Conservation (phyloP, 2,797 vertebrate genomes). For the Ambastaia sidthimunki region DNA sequence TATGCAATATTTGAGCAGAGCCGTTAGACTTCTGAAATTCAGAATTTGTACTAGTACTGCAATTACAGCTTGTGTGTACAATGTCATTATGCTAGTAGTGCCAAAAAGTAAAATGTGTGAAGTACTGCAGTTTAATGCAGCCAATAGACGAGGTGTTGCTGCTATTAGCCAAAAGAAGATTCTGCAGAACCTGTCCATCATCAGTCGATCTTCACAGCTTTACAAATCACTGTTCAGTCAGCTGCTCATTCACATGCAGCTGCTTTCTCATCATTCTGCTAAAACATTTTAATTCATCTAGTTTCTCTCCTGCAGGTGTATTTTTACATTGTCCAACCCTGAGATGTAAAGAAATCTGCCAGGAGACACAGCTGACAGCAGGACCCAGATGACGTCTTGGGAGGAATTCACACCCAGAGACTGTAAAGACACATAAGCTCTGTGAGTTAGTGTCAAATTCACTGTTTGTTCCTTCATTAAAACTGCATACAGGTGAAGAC, state of each 20-base stretch:
- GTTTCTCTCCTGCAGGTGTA: not conserved
- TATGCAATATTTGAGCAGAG: not conserved
- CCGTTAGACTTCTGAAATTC: not conserved
- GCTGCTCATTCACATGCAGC: not conserved
- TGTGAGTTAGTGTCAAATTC: not conserved
- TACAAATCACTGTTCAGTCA: not conserved
- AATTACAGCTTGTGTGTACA: too few relatives aligned
- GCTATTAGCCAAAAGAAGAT: slow-evolving; percentile 17
- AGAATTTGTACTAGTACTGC: not conserved
- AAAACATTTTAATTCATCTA: not conserved
- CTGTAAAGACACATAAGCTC: not conserved
- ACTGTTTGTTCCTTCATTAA: not conserved
- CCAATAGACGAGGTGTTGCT: too few relatives aligned
- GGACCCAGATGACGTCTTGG: not conserved
- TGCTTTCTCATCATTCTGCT: not conserved
- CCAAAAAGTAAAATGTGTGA: too few relatives aligned
- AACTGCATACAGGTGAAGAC: not conserved
- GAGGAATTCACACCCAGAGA: slow-evolving; percentile 5
- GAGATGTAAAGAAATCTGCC: not conserved
- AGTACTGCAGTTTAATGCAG: too few relatives aligned
- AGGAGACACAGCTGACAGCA: not conserved
- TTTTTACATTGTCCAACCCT: not conserved
- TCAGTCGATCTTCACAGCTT: not conserved
- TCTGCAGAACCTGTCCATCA: not conserved
- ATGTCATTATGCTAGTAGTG: too few relatives aligned